Base-by-base conservation (phyloP, 1,140 invertebrate species). In the Tetramorium parvispinum region DNA sequence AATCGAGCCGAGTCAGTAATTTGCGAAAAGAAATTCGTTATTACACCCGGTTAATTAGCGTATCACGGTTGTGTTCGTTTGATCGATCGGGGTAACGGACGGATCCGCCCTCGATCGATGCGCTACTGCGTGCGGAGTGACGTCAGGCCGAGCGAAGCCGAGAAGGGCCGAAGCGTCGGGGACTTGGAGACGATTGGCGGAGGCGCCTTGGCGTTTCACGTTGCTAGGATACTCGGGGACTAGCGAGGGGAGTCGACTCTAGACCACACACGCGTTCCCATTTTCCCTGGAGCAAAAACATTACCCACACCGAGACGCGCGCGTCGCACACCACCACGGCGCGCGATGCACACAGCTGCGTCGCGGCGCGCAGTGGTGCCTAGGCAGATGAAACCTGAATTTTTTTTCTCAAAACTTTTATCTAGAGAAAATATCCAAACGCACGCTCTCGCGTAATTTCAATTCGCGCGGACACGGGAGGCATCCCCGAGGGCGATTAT, bases 271-370 rank as follows among this genome's bases (percentile, higher is more conserved):
- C 94, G 94, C 93, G 93, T 91, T 94, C 93, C 94, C 93, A 94
- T 94, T 94, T 94, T 93, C 94, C 94, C 94, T 93, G 92, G 91
- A 94, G 94, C 94, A 94, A 94, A 94, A 94, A 94, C 93, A 94
- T 93, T 93, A 94, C 92, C 91, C 88, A 93, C 91, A 92, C 59
- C 77, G 86, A 78, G 63, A 78, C 51, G 88, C 91, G 79, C 88
- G 91, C 89, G 79, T 0, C 43, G 43, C 43, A 11, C 43, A 51
- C 79, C 73, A 59, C 90, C 90, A 90, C 86, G 37, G 75, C n/a
- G 86, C 55, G 73, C 40, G 73, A 3, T 27, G n/a, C 63, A 57
- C 46, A 68, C 76, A 85, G 32, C 57, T 66, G 59, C 65, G 85
- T 32, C 27, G 24, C 46, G 61, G 16, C 57, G 53, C 53, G 24